Evolutionary conservation across 2,888 invertebrate species (phyloP).

Genomic region (Crematogaster levior): DNA sequence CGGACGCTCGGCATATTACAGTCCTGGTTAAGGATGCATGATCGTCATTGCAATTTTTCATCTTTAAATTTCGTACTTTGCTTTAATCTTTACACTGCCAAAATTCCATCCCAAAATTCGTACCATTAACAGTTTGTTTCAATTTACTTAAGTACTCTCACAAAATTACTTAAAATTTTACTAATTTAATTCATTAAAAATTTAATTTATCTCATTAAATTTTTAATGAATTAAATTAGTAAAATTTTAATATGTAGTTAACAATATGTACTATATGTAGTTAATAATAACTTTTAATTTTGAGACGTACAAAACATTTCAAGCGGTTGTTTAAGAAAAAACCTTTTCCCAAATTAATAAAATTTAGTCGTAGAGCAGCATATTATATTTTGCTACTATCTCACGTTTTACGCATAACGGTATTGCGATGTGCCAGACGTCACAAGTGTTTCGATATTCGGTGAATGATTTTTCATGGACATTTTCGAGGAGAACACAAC

Average conservation of each 20-base stretch:
- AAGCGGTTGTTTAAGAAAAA: not conserved
- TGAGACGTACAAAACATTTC: not conserved
- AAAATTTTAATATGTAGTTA: too few relatives aligned
- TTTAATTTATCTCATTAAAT: too few relatives aligned
- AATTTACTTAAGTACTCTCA: not conserved
- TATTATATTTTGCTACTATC: not conserved
- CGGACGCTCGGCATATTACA: not conserved
- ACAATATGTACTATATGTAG: not conserved
- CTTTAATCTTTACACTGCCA: not conserved
- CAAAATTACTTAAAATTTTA: not conserved
- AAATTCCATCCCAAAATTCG: not conserved
- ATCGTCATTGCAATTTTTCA: not conserved
- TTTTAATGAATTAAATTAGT: too few relatives aligned
- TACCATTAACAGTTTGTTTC: not conserved
- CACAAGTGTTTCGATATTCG: not conserved
- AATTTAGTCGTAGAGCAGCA: not conserved
- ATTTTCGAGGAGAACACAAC: not conserved
- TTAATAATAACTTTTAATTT: not conserved
- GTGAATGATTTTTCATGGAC: not conserved
- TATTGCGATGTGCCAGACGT: not conserved
- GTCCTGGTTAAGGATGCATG: not conserved
- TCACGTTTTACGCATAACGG: not conserved
- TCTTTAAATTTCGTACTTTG: not conserved
- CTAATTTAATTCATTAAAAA: not conserved
- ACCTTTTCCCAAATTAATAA: not conserved